These are phyloP conservation scores for Eolophus roseicapilla DNA, from an alignment of 2,113 vertebrate genomes.

Conservation along the genomic window DNA sequence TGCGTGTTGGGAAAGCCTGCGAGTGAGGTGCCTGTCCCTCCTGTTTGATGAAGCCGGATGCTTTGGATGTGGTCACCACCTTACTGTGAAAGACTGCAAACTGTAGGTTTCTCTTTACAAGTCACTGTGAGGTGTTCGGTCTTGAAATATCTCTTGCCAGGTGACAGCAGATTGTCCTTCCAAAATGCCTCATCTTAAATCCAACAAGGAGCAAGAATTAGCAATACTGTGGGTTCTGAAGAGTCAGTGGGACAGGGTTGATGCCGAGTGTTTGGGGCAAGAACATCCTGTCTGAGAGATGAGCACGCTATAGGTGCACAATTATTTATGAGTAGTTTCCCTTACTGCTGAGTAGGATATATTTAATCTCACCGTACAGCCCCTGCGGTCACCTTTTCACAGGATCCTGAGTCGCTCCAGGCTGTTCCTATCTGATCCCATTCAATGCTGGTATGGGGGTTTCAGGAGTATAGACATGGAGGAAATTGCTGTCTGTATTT, in stretches of 20 bases:
- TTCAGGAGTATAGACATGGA: background rate
- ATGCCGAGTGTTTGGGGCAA: background rate
- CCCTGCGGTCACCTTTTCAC: background rate
- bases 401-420: background rate
- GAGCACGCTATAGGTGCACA: accelerated
- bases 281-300: background rate
- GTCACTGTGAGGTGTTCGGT: background rate
- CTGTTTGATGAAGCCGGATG: background rate
- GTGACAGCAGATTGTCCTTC: background rate
- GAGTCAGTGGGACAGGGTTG: background rate
- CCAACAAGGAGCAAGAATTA: background rate
- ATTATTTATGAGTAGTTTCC: background rate
- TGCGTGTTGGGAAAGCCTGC: background rate
- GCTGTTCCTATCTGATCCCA: background rate
- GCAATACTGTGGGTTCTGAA: accelerated
- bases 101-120: background rate
- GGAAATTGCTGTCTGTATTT: background rate
- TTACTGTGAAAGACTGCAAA: background rate
- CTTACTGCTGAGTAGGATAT: background rate
- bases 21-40: background rate
- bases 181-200: background rate
- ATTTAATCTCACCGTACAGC: background rate
- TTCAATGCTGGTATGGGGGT: background rate
- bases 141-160: background rate
- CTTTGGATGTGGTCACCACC: background rate